Base-by-base conservation (phyloP, 2,113 vertebrate species). In the Pterocles orientalis region DNA sequence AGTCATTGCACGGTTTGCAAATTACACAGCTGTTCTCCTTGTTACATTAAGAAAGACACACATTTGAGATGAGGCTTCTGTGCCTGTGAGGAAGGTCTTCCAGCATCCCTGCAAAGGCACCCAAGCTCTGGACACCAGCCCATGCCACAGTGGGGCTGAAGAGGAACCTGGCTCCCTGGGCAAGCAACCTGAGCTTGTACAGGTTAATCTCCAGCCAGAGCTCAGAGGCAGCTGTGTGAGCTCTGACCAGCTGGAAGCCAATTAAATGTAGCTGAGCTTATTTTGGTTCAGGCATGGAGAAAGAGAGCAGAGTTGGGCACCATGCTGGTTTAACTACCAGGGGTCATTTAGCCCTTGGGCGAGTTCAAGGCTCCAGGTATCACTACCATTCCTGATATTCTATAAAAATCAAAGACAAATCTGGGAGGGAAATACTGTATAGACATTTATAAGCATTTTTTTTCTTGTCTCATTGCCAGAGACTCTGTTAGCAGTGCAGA, bases 231-330 rank as follows among this genome's bases (percentile, higher is more conserved):
- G 54, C 61, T 80, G 34, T 2, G 0, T 45, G 84, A 91, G 39
- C 87, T 82, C 4, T 61, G 70, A 87, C 86, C 87, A 90, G 71
- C 82, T 91, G 90, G 82, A 94, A 96, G 82, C 90, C 93, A 96
- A 70, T 93, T 93, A 95, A 91, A 13, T 77, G 82, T 50, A 88
- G 90, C 91, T 83, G 84, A 95, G 85, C 16, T 94, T 65, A 70
- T 66, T 94, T 91, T 72, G 80, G 28, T 80, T 85, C 62, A 69
- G 45, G 70, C 48, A n/a, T 7, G 48, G 66, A 82, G 50, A 68
- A 31, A 57, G 33, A 5, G 31, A 78, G 75, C 10, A 4, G 45
- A 69, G 60, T 20, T 77, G 47, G 34, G 78, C 48, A 73, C 18
- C 8, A 0, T 34, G 60, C 64, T 80, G 28, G 13, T 86, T 87